These are phyloP conservation scores for Sitophilus oryzae DNA, from an alignment of 1,140 invertebrate genomes.

Conservation along the genomic window DNA sequence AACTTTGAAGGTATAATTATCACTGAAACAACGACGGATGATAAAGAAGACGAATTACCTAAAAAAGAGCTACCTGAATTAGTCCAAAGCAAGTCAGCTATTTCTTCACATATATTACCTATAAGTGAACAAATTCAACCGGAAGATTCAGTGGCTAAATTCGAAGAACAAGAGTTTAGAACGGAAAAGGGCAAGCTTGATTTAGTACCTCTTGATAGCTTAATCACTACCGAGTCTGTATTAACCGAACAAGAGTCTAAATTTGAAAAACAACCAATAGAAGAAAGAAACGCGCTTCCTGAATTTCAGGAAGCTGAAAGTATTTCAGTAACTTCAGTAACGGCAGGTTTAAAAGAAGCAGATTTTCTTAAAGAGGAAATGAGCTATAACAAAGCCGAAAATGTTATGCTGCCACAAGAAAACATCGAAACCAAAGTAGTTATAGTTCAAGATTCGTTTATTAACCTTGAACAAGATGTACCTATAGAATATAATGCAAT, in stretches of 20 bases:
- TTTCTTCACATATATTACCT: slow-evolving; percentile 49
- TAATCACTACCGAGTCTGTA: slow-evolving; percentile 40
- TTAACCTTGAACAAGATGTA: slow-evolving; percentile 29
- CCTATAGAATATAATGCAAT: slow-evolving; percentile 29
- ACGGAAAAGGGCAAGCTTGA: slow-evolving; percentile 44
- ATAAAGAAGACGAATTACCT: slow-evolving; percentile 49
- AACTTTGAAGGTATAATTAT: slow-evolving; percentile 48
- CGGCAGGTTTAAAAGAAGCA: slow-evolving; percentile 49
- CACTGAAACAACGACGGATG: slow-evolving; percentile 45
- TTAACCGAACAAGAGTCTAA: slow-evolving; percentile 50
- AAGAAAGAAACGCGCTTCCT: slow-evolving; percentile 43
- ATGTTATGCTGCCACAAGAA: slow-evolving; percentile 33
- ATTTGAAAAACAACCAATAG: slow-evolving; percentile 43
- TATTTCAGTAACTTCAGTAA: slow-evolving; percentile 49
- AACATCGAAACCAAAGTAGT: slow-evolving; percentile 35
- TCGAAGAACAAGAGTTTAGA: slow-evolving; percentile 32
- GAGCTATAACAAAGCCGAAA: slow-evolving; percentile 32
- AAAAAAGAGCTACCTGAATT: slow-evolving; percentile 40
- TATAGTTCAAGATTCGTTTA: slow-evolving; percentile 32
- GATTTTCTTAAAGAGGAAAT: slow-evolving; percentile 40
- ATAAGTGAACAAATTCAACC: slow-evolving; percentile 45
- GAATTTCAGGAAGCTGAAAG: slow-evolving; percentile 47
- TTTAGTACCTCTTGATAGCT: slow-evolving; percentile 45
- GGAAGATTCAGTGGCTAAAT: slow-evolving; percentile 23
- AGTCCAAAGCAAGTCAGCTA: slow-evolving; percentile 46